These are phyloP conservation scores for Gymnarchus niloticus DNA, from an alignment of 2,113 vertebrate species.

Conservation along the genomic window DNA sequence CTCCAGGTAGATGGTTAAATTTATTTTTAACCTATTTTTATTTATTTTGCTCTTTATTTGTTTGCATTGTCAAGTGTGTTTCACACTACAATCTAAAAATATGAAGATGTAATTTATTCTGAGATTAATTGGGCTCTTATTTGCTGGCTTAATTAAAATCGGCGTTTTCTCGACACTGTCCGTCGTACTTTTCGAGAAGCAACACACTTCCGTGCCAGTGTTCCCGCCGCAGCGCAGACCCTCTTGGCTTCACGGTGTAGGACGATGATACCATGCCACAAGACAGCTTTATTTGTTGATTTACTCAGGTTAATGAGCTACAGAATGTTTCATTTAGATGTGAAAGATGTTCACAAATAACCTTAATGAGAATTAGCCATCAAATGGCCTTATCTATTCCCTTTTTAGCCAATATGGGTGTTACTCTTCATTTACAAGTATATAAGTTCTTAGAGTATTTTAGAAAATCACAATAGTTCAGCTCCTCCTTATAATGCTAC, in stretches of 20 bases:
- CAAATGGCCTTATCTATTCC: too few relatives aligned
- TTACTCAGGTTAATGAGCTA: neutral
- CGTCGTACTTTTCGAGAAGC: neutral
- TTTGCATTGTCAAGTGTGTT: neutral
- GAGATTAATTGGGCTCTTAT: slow-evolving; percentile 11
- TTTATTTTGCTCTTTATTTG: neutral
- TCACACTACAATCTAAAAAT: slow-evolving; percentile 9
- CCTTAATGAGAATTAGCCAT: neutral
- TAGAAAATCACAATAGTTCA: neutral
- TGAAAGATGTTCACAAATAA: neutral
- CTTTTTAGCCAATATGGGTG: too few relatives aligned
- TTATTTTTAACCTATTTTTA: slow-evolving; percentile 13
- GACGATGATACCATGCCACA: neutral
- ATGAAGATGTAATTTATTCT: neutral
- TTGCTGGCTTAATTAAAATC: slow-evolving; percentile 4
- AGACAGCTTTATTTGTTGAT: neutral
- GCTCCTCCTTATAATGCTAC: neutral
- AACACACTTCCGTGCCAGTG: neutral
- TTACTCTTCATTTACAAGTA: neutral
- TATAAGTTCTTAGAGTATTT: neutral
- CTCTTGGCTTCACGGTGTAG: neutral
- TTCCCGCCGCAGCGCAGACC: neutral
- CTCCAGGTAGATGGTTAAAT: slow-evolving; percentile 8
- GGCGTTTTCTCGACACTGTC: neutral
- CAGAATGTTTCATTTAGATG: neutral